Percentiles rank a stretch among this genome's conserved stretches.
Evolutionary conservation across 2,113 vertebrate species (phyloP).

Genomic region (Bubalus kerabau): DNA sequence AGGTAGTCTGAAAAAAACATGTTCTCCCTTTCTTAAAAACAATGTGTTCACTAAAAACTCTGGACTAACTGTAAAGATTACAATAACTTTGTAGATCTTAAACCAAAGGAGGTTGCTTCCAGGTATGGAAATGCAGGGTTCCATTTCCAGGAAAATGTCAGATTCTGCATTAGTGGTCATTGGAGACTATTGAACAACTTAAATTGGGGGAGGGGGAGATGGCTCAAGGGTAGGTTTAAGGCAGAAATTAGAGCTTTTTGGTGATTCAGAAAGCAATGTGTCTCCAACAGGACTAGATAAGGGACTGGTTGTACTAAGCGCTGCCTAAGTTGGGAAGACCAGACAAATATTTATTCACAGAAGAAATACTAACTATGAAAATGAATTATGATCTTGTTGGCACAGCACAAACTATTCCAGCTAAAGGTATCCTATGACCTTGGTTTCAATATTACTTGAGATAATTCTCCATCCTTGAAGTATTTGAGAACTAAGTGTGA

Average conservation of each 20-base stretch:
- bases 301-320: neutral
- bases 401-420: neutral
- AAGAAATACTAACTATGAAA: neutral
- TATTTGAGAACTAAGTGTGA: neutral
- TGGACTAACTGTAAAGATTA: neutral
- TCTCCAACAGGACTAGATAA: neutral
- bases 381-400: neutral
- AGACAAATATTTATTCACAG: constrained; percentile 26
- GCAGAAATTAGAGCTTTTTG: neutral
- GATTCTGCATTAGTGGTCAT: neutral
- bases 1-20: neutral
- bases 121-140: neutral
- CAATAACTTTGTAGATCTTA: neutral
- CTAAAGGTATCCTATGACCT: neutral
- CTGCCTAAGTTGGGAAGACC: neutral
- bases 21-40: neutral
- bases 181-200: neutral
- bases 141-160: neutral
- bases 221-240: neutral
- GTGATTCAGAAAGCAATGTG: neutral
- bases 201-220: neutral
- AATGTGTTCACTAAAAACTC: neutral
- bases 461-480: neutral
- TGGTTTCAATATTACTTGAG: neutral
- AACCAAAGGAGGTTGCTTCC: neutral